Base-by-base conservation (phyloP, 2,797 vertebrate species). In the Sebastes cheni region DNA sequence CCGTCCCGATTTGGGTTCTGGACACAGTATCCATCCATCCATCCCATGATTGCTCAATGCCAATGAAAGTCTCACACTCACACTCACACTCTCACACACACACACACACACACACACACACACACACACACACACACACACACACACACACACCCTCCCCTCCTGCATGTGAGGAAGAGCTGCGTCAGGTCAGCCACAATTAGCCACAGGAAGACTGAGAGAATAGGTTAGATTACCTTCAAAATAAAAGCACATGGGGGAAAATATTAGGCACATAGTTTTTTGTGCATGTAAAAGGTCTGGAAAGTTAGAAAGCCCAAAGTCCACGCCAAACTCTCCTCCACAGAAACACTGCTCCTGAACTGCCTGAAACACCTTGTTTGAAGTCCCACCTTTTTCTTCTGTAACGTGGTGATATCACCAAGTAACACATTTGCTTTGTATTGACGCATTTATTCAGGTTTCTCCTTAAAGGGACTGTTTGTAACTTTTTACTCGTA, bases 1-100 rank as follows among this genome's bases (percentile, higher is more conserved):
- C 89, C 80, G 9, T 90, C 94, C 96, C 96, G 84, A 95, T 96
- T 97, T 96, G 96, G 96, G 91, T 93, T 91, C 92, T 93, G 94
- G 90, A 91, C 91, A 95, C 93, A 93, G 93, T 91, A 94, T 93
- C 93, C 91, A 95, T 95, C 94, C 90, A 89, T 95, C 90, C 95
- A 95, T 95, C 92, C 91, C 89, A 77, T 93, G 95, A 93, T 95
- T 92, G 91, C 94, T 91, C 90, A 95, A 92, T 82, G 84, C 92
- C 95, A 96, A 93, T 95, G 95, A 96, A 95, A 94, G 89, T 90
- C 83, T 86, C 87, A 77, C 80, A 59, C 91, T 88, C 55, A 27
- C 83, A 86, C 87, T 79, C 80, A 73, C 94, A 89, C 92, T 27
- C 27, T 27, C 4, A 27, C 25, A 27, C 25, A 27, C 25, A 84